phyloP scores from a whole-genome alignment of 2,113 vertebrate genomes.

The Rattus rattus region DNA sequence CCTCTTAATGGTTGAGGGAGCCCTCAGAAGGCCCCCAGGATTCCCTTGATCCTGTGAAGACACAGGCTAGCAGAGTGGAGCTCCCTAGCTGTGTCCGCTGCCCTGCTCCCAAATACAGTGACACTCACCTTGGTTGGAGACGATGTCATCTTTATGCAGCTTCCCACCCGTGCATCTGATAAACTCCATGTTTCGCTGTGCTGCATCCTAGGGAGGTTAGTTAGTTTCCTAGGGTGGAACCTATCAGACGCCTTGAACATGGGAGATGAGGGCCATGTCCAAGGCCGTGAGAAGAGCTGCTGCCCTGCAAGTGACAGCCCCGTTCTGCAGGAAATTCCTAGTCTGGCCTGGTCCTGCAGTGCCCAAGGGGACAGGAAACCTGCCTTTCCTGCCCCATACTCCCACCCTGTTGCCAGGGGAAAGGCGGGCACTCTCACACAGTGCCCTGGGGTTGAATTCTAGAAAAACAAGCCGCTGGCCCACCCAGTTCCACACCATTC shows the following conservation, averaged over 20 bases:
- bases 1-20: neutral
- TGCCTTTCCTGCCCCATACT: conserved; percentile 61
- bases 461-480: conserved; percentile 25
- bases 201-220: rapidly evolving
- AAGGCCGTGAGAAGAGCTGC: neutral
- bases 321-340: conserved; percentile 57
- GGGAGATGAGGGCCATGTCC: rapidly evolving
- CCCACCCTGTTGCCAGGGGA: neutral
- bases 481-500: neutral
- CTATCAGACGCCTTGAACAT: rapidly evolving
- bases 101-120: neutral
- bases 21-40: rapidly evolving
- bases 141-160: rapidly evolving
- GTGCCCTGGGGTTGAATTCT: conserved; percentile 14
- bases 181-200: rapidly evolving
- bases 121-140: neutral
- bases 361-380: conserved; percentile 64
- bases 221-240: neutral
- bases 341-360: conserved; percentile 34
- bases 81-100: rapidly evolving
- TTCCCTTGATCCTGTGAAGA: rapidly evolving
- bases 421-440: neutral
- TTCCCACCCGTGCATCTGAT: neutral
- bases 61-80: neutral
- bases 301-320: neutral